Evolutionary conservation across 1,140 invertebrate species (phyloP).

Genomic region (Anoplolepis gracilipes): DNA sequence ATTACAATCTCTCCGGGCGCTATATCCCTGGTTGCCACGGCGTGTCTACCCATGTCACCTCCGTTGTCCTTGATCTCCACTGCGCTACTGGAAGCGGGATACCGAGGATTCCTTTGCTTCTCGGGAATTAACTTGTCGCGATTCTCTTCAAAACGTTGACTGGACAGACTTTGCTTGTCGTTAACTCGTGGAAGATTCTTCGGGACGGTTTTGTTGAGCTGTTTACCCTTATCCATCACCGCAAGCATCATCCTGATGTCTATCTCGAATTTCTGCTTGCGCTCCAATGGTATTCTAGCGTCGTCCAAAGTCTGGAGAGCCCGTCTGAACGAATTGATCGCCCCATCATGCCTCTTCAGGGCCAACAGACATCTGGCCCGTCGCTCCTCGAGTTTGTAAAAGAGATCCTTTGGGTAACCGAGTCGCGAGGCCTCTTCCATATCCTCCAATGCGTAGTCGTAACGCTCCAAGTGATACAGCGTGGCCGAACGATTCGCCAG

Average conservation of each 20-base stretch:
- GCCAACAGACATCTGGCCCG: constrained; percentile 92
- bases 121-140: constrained; percentile 69
- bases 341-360: constrained; percentile 89
- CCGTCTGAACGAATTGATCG: constrained; percentile 89
- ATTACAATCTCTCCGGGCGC: constrained; percentile 89
- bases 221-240: constrained; percentile 87
- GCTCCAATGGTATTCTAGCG: constrained; percentile 88
- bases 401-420: constrained; percentile 91
- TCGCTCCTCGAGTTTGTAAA: constrained; percentile 92
- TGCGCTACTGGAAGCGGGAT: constrained; percentile 87
- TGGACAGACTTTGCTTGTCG: constrained; percentile 75
- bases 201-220: constrained; percentile 79
- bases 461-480: constrained; percentile 92
- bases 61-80: constrained; percentile 86
- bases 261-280: constrained; percentile 88
- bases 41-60: constrained; percentile 87
- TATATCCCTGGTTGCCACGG: constrained; percentile 88
- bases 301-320: constrained; percentile 89
- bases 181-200: constrained; percentile 73
- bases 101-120: constrained; percentile 84
- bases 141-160: constrained; percentile 70
- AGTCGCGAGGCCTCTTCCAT: constrained; percentile 89
- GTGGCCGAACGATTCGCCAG: constrained; percentile 96
- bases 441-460: constrained; percentile 89
- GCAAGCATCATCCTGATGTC: constrained; percentile 91